phyloP scores from a whole-genome alignment of 2,888 invertebrate species.

The Craniophora ligustri region DNA sequence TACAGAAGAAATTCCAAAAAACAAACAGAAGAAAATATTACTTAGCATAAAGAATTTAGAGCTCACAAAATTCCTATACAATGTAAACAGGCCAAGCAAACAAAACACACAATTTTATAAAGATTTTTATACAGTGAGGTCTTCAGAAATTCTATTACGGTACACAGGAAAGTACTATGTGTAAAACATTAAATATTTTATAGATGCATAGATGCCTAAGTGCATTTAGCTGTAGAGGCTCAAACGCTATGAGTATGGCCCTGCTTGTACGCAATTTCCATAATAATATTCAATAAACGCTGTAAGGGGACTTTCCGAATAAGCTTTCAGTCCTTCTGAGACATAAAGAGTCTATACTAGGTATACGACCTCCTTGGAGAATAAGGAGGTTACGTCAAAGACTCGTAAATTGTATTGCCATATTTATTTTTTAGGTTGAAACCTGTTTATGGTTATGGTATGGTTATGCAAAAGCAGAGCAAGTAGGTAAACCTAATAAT shows the following conservation, averaged over 20 bases:
- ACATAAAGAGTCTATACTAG: slow-evolving; percentile 15
- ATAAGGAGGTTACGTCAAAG: slow-evolving; percentile 9
- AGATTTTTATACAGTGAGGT: slow-evolving; percentile 31
- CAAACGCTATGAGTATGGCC: slow-evolving; percentile 31
- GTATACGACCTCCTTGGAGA: slow-evolving; percentile 7
- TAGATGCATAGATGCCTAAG: slow-evolving; percentile 39
- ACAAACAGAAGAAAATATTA: too few species aligned
- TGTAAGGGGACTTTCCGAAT: slow-evolving; percentile 38
- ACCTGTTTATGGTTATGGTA: not conserved
- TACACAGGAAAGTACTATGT: slow-evolving; percentile 37
- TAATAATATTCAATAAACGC: slow-evolving; percentile 55
- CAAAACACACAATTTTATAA: slow-evolving; percentile 20
- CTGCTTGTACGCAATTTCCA: slow-evolving; percentile 45
- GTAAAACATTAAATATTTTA: slow-evolving; percentile 47
- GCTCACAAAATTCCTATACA: too few species aligned
- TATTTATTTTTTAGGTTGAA: not conserved
- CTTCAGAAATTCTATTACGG: slow-evolving; percentile 49
- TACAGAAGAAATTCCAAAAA: too few species aligned
- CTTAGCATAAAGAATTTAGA: too few species aligned
- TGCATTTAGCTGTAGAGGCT: slow-evolving; percentile 47
- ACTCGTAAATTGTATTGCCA: slow-evolving; percentile 10
- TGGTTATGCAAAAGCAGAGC: too few species aligned
- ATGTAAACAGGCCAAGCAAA: not conserved
- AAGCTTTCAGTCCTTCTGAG: slow-evolving; percentile 42
- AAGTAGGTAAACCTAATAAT: too few species aligned